A percentile compares a stretch with the other conserved stretches of the same genome.
Conservation (phyloP, 30 jellyfish, hydroid and myxozoan species). For the Haliclystus octoradiatus region DNA sequence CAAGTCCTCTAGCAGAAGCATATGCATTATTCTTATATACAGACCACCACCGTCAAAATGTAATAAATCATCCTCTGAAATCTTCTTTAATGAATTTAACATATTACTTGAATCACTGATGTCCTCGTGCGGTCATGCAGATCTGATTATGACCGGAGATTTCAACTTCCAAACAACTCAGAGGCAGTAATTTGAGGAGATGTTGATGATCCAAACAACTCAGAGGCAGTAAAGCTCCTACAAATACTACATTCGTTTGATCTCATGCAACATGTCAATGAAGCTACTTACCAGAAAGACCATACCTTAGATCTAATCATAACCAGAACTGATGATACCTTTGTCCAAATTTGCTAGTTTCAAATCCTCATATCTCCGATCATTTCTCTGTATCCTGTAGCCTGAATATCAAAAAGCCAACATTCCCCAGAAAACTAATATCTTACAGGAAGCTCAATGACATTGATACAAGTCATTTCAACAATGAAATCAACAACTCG, state of each 20-base stretch:
- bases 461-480: slow-evolving; percentile 21
- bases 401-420: slow-evolving; percentile 13
- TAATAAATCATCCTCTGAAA: not conserved
- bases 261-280: slow-evolving; percentile 24
- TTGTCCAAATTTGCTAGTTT: slow-evolving; percentile 2
- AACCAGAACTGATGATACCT: slow-evolving; percentile 27
- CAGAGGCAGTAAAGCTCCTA: slow-evolving; percentile 18
- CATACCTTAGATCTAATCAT: slow-evolving; percentile 25
- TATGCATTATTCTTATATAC: not conserved
- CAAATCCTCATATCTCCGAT: slow-evolving; percentile 19
- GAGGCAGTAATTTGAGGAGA: no score
- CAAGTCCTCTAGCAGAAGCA: not conserved
- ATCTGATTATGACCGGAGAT: slow-evolving; percentile 27
- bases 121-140: not conserved
- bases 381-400: slow-evolving; percentile 26
- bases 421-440: slow-evolving; percentile 4
- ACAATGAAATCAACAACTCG: slow-evolving; percentile 7
- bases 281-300: slow-evolving; percentile 26
- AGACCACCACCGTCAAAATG: not conserved
- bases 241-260: slow-evolving; percentile 7
- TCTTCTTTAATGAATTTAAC: not conserved
- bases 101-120: not conserved
- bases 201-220: slow-evolving; percentile 15
- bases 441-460: slow-evolving; percentile 37
- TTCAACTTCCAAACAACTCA: slow-evolving; percentile 24